phyloP scores from a whole-genome alignment of 2,113 vertebrate genomes.

The Capreolus pygargus region DNA sequence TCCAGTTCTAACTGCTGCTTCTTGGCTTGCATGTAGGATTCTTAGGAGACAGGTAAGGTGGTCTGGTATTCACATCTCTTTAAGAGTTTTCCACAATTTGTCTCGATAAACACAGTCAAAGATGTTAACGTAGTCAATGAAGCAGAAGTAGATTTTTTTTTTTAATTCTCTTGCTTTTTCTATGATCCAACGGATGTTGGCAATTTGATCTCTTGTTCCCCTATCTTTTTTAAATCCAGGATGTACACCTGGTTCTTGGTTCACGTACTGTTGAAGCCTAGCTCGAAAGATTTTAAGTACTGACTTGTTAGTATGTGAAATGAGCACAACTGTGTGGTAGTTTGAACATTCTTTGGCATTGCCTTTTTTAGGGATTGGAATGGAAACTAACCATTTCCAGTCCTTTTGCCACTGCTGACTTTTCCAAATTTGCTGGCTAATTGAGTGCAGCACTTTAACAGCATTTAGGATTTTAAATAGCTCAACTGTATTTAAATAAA shows the following conservation, averaged over 20 bases:
- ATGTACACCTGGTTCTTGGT: not conserved
- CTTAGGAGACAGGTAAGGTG: not conserved
- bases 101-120: not conserved
- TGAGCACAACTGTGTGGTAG: not conserved
- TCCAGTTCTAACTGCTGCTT: not conserved
- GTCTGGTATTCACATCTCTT: not conserved
- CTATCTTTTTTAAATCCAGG: not conserved
- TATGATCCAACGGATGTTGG: not conserved
- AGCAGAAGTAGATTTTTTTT: not conserved
- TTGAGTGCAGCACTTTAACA: not conserved
- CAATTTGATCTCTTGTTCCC: not conserved
- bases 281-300: not conserved
- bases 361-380: not conserved
- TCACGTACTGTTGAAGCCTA: not conserved
- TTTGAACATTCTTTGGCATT: not conserved
- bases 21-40: not conserved
- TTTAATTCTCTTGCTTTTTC: not conserved
- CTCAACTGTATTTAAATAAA: not conserved
- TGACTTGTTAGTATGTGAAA: not conserved
- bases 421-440: not conserved
- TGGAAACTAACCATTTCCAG: not conserved
- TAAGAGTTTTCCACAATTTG: not conserved
- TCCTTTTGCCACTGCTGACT: not conserved
- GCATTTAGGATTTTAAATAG: not conserved
- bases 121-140: fast-evolving